Percentiles rank a stretch among this genome's conserved stretches.
Evolutionary conservation across 2,888 invertebrate genomes (phyloP).

Genomic region (Nomada fucata): DNA sequence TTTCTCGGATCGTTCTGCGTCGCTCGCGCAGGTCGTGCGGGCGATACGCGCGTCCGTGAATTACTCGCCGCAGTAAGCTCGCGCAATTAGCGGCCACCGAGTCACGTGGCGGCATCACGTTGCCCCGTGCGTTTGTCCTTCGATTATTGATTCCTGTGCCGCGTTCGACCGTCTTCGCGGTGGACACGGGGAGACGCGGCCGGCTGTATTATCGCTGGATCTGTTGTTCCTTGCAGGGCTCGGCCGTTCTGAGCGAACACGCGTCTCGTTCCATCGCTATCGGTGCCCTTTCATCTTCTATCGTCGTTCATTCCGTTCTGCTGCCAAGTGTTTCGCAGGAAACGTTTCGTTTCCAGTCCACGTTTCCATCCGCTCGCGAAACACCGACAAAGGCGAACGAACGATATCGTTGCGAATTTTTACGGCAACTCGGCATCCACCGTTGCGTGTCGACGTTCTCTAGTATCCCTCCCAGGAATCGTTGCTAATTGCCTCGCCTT

Average conservation of each 20-base stretch:
- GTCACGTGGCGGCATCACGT: conserved; percentile 68
- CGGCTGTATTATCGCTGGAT: background rate
- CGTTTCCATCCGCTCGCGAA: too few relatives aligned
- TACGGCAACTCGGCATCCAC: too few relatives aligned
- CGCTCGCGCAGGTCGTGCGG: background rate
- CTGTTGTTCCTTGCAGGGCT: background rate
- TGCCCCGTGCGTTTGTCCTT: conserved; percentile 49
- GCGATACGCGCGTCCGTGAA: conserved; percentile 10
- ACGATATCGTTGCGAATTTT: too few relatives aligned
- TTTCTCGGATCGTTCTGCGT: background rate
- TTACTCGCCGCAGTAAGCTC: conserved; percentile 14
- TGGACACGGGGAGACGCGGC: background rate
- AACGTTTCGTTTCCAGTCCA: too few relatives aligned
- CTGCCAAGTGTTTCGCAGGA: too few relatives aligned
- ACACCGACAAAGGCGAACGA: too few relatives aligned
- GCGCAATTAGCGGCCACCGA: background rate
- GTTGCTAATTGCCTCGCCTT: background rate
- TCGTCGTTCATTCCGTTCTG: too few relatives aligned
- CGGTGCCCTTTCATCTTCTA: too few relatives aligned
- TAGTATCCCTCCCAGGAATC: too few relatives aligned
- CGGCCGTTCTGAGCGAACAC: too few relatives aligned
- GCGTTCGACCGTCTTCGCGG: conserved; percentile 13
- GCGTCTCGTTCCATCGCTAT: too few relatives aligned
- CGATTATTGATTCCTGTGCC: conserved; percentile 58
- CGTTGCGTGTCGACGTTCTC: too few relatives aligned